These are phyloP conservation scores for Trichacis sp. DNA, from an alignment of 2,888 invertebrate species.

Conservation along the genomic window DNA sequence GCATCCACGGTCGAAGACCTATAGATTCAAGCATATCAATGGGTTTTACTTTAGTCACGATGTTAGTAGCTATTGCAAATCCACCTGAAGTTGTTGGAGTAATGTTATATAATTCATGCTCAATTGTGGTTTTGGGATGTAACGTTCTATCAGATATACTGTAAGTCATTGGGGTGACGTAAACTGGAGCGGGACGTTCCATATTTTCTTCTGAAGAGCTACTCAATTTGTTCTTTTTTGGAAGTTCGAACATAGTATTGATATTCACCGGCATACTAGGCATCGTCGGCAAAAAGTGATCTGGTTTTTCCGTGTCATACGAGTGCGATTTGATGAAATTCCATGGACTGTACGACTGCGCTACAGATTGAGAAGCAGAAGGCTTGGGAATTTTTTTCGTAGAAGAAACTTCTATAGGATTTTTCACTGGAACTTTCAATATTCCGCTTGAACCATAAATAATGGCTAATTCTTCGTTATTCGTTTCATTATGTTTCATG, in stretches of 20 bases:
- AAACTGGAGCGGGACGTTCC: constrained; percentile 46
- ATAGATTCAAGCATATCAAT: constrained; percentile 68
- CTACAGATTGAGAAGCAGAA: constrained; percentile 25
- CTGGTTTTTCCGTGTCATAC: neutral
- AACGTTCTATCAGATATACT: constrained; percentile 24
- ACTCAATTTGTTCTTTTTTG: constrained; percentile 20
- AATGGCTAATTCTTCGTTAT: constrained; percentile 42
- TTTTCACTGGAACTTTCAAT: constrained; percentile 51
- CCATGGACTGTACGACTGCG: neutral
- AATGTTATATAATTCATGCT: constrained; percentile 11
- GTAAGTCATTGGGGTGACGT: constrained; percentile 53
- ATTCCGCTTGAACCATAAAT: constrained; percentile 48
- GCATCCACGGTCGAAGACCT: constrained; percentile 61
- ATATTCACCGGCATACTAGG: constrained; percentile 23
- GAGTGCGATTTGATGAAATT: neutral
- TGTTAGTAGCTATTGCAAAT: constrained; percentile 37
- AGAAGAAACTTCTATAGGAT: no score
- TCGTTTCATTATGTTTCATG: constrained; percentile 13
- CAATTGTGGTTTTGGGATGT: constrained; percentile 11
- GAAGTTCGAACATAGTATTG: constrained; percentile 25
- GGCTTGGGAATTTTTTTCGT: no score
- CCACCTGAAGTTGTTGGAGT: constrained; percentile 18
- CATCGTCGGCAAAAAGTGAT: constrained; percentile 45
- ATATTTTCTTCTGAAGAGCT: constrained; percentile 26
- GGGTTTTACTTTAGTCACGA: constrained; percentile 55